Evolutionary conservation across 1,140 invertebrate species (phyloP).

Genomic region (Anagrus nilaparvatae): DNA sequence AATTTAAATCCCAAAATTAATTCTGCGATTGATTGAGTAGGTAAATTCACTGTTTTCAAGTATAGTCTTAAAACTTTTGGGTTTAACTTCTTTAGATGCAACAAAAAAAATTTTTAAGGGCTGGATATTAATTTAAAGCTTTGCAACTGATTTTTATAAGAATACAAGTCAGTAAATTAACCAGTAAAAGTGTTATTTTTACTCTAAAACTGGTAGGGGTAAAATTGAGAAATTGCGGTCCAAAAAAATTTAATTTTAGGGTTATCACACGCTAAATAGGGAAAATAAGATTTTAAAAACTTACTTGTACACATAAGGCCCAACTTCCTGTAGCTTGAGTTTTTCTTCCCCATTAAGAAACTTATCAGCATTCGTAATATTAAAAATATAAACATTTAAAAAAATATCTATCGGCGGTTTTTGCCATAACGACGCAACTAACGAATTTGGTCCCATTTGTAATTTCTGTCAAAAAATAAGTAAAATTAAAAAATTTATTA

Average conservation of each 20-base stretch:
- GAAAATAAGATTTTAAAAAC: constrained; percentile 19
- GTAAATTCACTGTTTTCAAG: not conserved
- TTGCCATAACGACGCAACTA: constrained; percentile 55
- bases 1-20: constrained; percentile 16
- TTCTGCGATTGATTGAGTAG: not conserved
- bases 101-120: too few species aligned
- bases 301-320: constrained; percentile 81
- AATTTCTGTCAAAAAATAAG: constrained; percentile 41
- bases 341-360: constrained; percentile 56
- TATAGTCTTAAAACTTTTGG: too few species aligned
- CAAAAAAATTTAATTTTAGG: too few species aligned
- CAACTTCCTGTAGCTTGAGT: constrained; percentile 62
- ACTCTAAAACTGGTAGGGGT: too few species aligned
- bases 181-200: not conserved
- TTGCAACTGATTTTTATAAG: not conserved
- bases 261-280: too few species aligned
- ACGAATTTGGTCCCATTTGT: constrained; percentile 41
- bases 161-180: not conserved
- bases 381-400: constrained; percentile 72
- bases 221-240: too few species aligned
- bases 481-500: not conserved
- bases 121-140: not conserved
- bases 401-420: constrained; percentile 59
- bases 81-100: too few species aligned
- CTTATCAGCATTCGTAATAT: constrained; percentile 67